Conservation (phyloP, 2,113 vertebrate species). For the Zosterops hypoxanthus region DNA sequence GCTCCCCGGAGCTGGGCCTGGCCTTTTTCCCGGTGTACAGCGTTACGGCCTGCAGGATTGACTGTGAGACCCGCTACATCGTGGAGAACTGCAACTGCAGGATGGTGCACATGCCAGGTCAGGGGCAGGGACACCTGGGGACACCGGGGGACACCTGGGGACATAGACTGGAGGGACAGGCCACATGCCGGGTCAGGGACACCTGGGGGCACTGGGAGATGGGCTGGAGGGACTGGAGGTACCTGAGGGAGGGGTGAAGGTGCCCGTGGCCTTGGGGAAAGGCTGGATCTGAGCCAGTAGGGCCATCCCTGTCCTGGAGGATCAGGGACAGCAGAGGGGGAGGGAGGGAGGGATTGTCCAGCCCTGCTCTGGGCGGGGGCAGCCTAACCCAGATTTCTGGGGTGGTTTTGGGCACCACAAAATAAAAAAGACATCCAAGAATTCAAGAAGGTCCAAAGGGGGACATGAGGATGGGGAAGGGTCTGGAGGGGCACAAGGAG, state of each 20-base stretch:
- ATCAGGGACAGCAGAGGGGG: neutral
- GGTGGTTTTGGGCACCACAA: neutral
- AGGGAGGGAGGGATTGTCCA: neutral
- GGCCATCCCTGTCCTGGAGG: neutral
- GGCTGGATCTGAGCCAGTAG: neutral
- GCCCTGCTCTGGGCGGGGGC: neutral
- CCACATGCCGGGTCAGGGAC: conserved; percentile 82
- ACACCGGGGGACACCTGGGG: neutral
- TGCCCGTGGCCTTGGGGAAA: neutral
- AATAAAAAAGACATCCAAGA: neutral
- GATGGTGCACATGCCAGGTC: conserved; percentile 94
- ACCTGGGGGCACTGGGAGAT: neutral
- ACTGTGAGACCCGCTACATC: conserved; percentile 98
- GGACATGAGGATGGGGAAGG: neutral
- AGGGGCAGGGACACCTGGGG: neutral
- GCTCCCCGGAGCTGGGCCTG: conserved; percentile 87
- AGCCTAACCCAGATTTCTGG: neutral
- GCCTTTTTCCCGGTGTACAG: conserved; percentile 97
- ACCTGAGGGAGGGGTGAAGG: neutral
- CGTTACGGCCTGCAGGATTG: conserved; percentile 94
- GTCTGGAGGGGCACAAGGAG: neutral
- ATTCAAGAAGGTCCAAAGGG: neutral
- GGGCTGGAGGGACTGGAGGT: neutral
- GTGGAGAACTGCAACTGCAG: conserved; percentile 99
- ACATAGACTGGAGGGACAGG: no score